These are phyloP conservation scores for Emmelina monodactyla DNA, from an alignment of 2,888 invertebrate genomes.

Conservation along the genomic window DNA sequence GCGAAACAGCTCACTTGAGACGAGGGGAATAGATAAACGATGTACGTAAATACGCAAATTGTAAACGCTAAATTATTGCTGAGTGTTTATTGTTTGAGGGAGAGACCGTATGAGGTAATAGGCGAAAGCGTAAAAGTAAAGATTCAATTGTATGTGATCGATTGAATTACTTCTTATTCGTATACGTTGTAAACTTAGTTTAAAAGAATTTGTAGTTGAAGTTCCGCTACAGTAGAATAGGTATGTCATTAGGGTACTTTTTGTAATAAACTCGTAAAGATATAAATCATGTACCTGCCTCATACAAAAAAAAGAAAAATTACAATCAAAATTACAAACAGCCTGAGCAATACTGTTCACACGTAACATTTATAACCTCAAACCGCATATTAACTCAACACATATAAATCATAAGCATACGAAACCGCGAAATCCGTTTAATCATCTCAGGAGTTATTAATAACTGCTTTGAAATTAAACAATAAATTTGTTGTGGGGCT, in stretches of 20 bases:
- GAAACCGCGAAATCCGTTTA: slow-evolving; percentile 56
- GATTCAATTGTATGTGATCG: background rate
- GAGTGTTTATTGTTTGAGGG: slow-evolving; percentile 3
- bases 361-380: slow-evolving; percentile 19
- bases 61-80: slow-evolving; percentile 28
- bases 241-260: no score
- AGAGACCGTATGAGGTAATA: no score
- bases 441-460: slow-evolving; percentile 61
- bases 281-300: no score
- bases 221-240: no score
- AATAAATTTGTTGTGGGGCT: slow-evolving; percentile 60
- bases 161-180: background rate
- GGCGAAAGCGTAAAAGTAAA: background rate
- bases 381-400: slow-evolving; percentile 36
- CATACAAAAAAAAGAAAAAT: background rate
- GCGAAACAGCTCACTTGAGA: slow-evolving; percentile 54
- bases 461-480: slow-evolving; percentile 64
- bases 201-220: no score
- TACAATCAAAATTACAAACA: slow-evolving; percentile 2
- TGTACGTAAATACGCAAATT: slow-evolving; percentile 53
- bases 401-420: slow-evolving; percentile 57
- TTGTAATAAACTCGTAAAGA: no score
- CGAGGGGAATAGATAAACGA: slow-evolving; percentile 45
- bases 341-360: background rate
- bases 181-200: background rate